Conservation (phyloP, 2,113 vertebrate species). For the Pterocles burchelli region DNA sequence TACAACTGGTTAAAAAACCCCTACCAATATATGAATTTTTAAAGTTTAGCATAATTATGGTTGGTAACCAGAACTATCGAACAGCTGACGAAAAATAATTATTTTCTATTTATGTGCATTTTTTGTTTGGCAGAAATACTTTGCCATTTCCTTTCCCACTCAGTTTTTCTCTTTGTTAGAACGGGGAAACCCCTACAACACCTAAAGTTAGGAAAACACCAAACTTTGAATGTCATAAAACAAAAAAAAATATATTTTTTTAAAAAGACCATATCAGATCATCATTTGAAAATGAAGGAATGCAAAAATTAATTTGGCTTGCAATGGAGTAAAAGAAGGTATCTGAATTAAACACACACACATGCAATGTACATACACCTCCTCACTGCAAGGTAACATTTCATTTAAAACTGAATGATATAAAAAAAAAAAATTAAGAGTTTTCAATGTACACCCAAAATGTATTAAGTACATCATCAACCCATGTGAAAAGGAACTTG, state of each 20-base stretch:
- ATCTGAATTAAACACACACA: background rate
- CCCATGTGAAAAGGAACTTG: background rate
- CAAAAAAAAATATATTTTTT: background rate
- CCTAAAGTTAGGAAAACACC: background rate
- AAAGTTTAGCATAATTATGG: background rate
- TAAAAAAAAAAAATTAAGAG: background rate
- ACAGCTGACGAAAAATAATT: background rate
- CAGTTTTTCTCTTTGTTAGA: background rate
- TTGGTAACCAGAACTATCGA: background rate
- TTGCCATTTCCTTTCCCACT: background rate
- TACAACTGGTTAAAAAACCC: background rate
- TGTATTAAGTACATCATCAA: background rate
- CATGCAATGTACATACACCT: background rate
- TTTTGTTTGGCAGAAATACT: background rate
- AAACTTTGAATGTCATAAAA: background rate
- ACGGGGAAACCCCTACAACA: background rate
- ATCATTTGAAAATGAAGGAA: background rate
- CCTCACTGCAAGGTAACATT: background rate
- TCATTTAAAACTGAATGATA: background rate
- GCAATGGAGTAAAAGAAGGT: background rate
- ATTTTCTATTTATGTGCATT: background rate
- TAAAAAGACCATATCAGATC: background rate
- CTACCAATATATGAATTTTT: background rate
- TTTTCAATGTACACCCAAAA: background rate
- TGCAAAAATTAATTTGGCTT: background rate